Conservation (phyloP, 1,140 invertebrate species). For the Drosophila busckii region DNA sequence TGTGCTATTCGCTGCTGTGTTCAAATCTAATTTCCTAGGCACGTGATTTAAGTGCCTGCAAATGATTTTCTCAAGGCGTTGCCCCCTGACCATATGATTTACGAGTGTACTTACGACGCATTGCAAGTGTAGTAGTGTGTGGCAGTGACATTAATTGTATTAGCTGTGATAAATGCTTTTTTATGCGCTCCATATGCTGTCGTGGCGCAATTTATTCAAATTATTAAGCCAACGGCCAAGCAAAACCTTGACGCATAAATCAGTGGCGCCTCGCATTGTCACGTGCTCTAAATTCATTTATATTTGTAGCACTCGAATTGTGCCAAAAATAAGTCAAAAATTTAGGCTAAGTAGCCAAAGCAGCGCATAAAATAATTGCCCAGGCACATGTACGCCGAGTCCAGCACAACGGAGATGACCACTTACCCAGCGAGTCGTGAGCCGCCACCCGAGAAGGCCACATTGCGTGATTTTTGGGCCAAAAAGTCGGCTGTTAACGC, state of each 20-base stretch:
- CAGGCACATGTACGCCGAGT: slow-evolving; percentile 63
- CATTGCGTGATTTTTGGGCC: slow-evolving; percentile 72
- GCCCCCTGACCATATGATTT: too few relatives aligned
- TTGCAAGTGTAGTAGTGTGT: slow-evolving; percentile 31
- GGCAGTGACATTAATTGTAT: slow-evolving; percentile 64
- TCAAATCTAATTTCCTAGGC: slow-evolving; percentile 37
- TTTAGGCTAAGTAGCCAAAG: slow-evolving; percentile 52
- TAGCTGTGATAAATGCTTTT: slow-evolving; percentile 64
- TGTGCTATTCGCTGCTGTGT: too few relatives aligned
- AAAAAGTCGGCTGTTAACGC: slow-evolving; percentile 74
- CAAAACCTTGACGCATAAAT: slow-evolving; percentile 40
- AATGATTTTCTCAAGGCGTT: slow-evolving; percentile 27
- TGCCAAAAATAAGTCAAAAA: slow-evolving; percentile 38
- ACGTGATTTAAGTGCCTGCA: slow-evolving; percentile 12
- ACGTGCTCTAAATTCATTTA: slow-evolving; percentile 73
- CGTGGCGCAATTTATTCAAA: slow-evolving; percentile 55
- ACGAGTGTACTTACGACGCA: background rate
- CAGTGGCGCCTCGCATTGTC: slow-evolving; percentile 45
- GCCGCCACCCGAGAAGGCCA: slow-evolving; percentile 43
- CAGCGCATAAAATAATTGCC: slow-evolving; percentile 16
- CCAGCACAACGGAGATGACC: slow-evolving; percentile 70
- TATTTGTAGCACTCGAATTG: slow-evolving; percentile 45
- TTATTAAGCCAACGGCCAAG: slow-evolving; percentile 25
- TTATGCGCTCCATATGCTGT: slow-evolving; percentile 32
- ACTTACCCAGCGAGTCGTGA: slow-evolving; percentile 54